Evolutionary conservation across 2,888 invertebrate species (phyloP), one percentile per base, ranked within the genome.

Genomic region (Aphodius granarius): DNA sequence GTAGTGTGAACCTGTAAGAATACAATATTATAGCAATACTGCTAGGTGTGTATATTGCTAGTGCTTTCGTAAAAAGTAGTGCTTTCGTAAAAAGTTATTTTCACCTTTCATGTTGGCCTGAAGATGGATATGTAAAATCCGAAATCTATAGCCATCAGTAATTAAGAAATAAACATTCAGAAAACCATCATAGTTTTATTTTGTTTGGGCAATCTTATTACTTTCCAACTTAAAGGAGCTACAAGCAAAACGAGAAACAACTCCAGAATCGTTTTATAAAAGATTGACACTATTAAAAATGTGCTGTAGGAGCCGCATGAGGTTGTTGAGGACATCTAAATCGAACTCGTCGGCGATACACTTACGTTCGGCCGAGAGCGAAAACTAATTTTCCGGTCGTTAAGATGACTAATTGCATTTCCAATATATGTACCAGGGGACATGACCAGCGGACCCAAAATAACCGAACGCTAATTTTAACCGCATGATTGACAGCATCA

Each of bases 1-100:
- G 84, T 85, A 19, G 83, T 81, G 78, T 85, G 85, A 76, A 81
- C 83, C 86, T 87, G 82, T 66, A 85, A 84, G 66, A 71, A 81
- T 74, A 79, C 63, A 43, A 62, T 21, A 43, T 9, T 13, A 43
- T 43, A 5, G 23, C 4, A 23, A 23, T 5, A 23, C 9, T 23
- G 23, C n/a, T n/a, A n/a, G n/a, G n/a, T n/a, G n/a, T n/a, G n/a
- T n/a, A n/a, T n/a, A n/a, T n/a, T n/a, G n/a, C n/a, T n/a, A n/a
- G n/a, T n/a, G n/a, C n/a, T n/a, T n/a, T n/a, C n/a, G n/a, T n/a
- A n/a, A n/a, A n/a, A n/a, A n/a, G n/a, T n/a, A n/a, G n/a, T n/a
- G n/a, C n/a, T n/a, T n/a, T n/a, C n/a, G n/a, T n/a, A n/a, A n/a
- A n/a, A n/a, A n/a, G n/a, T n/a, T n/a, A n/a, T n/a, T n/a, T n/a